Evolutionary conservation across 2,113 vertebrate genomes (phyloP), one percentile per base, ranked within the genome.

Genomic region (Tenebrosternarchus preto): DNA sequence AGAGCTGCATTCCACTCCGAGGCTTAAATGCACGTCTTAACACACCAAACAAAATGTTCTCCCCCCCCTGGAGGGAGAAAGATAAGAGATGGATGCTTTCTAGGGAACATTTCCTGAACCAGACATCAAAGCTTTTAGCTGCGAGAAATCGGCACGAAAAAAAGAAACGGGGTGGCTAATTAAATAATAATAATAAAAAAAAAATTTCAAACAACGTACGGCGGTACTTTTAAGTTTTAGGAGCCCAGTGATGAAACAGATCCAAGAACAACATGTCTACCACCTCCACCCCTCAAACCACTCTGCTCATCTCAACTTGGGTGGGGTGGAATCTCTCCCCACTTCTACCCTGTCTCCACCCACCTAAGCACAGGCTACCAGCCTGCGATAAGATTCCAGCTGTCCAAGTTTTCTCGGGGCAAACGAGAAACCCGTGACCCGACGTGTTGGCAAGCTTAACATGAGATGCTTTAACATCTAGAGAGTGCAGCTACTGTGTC

Each of bases 201-300:
- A 33, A 19, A 0, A 39, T 19, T 22, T 61, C n/a, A n/a, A 25
- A 24, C 25, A 12, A 50, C 56, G 50, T 36, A 53, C 33, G 25
- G 12, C 16, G 25, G 29, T 4, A 16, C 2, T 63, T 63, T 29
- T 11, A 29, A 5, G 9, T 29, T 36, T 36, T 36, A 2, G 6
- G 2, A 36, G 33, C 2, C 33, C 6, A 6, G 33, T 36, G 6
- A 36, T 4, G 6, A 36, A 36, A 36, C 2, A 36, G 6, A 36
- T 4, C 2, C 2, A 36, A 36, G 6, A 36, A 36, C 2, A 6
- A 36, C 33, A 36, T 36, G 2, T 36, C 33, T 84, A 84, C 60
- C 77, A 76, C 74, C 83, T 33, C 11, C 84, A n/a, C 87, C 87
- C 83, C 86, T 77, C 84, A 80, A 46, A 87, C 80, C 84, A 84